These are phyloP conservation scores for Anoura caudifer DNA, from an alignment of 2,113 vertebrate species.

Conservation along the genomic window DNA sequence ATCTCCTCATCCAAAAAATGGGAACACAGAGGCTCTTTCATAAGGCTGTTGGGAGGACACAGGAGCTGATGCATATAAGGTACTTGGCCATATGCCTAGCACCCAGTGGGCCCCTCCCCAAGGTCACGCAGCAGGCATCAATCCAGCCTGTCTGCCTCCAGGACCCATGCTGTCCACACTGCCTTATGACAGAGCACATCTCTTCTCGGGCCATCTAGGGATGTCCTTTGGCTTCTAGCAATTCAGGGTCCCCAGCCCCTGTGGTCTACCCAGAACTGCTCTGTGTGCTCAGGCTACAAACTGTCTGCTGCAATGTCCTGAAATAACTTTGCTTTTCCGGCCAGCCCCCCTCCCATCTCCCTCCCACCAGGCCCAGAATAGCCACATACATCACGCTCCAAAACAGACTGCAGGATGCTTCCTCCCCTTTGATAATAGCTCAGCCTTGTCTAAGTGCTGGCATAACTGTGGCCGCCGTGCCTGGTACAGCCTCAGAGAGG, in stretches of 20 bases:
- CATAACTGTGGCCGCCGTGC: not conserved
- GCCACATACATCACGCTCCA: constrained; percentile 53
- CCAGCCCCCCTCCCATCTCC: constrained; percentile 28
- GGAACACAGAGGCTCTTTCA: not conserved
- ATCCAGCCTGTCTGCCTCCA: not conserved
- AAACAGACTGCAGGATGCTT: constrained; percentile 16
- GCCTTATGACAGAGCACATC: not conserved
- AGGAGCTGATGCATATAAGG: not conserved
- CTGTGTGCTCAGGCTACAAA: constrained; percentile 20
- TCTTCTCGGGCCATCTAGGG: not conserved
- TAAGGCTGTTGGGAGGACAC: not conserved
- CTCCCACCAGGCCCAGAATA: constrained; percentile 68
- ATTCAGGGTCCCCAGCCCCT: not conserved
- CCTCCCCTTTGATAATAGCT: constrained; percentile 59
- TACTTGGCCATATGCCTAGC: not conserved
- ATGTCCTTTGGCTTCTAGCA: not conserved
- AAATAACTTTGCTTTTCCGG: constrained; percentile 71
- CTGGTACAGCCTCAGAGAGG: not conserved
- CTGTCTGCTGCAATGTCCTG: constrained; percentile 40
- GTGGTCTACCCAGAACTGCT: not conserved
- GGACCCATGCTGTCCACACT: not conserved
- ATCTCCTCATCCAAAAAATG: not conserved
- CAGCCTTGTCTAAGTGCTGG: not conserved
- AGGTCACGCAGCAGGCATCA: not conserved
- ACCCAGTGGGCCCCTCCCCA: not conserved